A percentile compares a stretch with the other conserved stretches of the same genome.
Conservation (phyloP, 2,797 vertebrate species). For the Antrozous pallidus region DNA sequence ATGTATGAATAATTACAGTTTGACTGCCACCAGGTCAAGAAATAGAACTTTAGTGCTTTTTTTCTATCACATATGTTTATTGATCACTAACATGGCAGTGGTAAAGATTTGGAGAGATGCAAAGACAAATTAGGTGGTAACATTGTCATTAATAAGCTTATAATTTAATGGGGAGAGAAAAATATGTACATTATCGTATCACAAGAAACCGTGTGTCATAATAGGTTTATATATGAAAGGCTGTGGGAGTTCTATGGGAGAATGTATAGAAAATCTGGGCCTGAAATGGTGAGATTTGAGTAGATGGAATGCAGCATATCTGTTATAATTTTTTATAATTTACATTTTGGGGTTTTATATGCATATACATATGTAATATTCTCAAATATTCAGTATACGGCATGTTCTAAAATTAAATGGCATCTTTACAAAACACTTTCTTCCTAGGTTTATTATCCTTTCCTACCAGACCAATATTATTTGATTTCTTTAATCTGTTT, state of each 20-base stretch:
- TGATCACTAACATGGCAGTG: conserved; percentile 9
- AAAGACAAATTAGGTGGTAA: not conserved
- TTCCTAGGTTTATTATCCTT: conserved; percentile 52
- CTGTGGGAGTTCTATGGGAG: not conserved
- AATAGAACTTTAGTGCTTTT: conserved; percentile 7
- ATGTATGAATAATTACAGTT: conserved; percentile 20
- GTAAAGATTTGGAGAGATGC: conserved; percentile 34
- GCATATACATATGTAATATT: not conserved
- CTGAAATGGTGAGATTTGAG: not conserved
- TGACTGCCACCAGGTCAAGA: conserved; percentile 20
- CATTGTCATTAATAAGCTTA: conserved; percentile 11
- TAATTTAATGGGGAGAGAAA: not conserved
- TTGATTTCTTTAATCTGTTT: conserved; percentile 68
- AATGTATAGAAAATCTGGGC: not conserved
- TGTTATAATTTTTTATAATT: conserved; percentile 13
- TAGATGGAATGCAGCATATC: not conserved
- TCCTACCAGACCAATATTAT: conserved; percentile 57
- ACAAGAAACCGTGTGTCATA: not conserved
- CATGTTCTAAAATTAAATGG: conserved; percentile 31
- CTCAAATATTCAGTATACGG: not conserved
- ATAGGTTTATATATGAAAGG: conserved; percentile 19
- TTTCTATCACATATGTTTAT: conserved; percentile 29
- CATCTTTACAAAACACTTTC: conserved; percentile 41
- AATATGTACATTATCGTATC: not conserved
- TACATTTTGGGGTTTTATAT: not conserved